Evolutionary conservation across 2,797 vertebrate species (phyloP).

Genomic region (Sternarchorhynchus goeldii): DNA sequence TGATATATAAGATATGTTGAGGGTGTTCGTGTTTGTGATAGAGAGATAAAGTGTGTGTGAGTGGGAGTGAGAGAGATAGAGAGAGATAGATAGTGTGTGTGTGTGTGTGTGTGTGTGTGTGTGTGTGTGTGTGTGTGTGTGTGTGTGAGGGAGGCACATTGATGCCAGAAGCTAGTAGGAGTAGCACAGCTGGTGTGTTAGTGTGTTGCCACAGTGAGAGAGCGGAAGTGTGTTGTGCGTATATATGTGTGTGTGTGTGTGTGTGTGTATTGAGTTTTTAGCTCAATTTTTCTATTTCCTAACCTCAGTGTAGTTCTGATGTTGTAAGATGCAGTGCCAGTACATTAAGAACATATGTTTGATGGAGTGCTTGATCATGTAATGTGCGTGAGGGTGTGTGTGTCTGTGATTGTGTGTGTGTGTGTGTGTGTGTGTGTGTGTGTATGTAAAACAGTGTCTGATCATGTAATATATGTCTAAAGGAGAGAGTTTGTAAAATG

Average conservation of each 20-base stretch:
- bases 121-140: conserved; percentile 20
- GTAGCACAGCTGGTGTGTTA: conserved; percentile 51
- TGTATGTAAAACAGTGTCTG: conserved; percentile 29
- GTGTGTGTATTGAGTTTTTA: conserved; percentile 15
- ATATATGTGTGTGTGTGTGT: conserved; percentile 27
- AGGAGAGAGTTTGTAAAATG: no score
- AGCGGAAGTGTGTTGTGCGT: conserved; percentile 53
- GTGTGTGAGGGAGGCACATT: conserved; percentile 3
- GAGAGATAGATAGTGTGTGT: conserved; percentile 2
- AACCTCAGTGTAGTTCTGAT: no score
- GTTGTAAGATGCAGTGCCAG: no score
- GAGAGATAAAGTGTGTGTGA: conserved; percentile 25
- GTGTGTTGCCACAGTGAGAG: conserved; percentile 58
- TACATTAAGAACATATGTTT: no score
- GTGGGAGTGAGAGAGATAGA: conserved; percentile 1
- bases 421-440: conserved; percentile 4
- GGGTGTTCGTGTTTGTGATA: conserved; percentile 34
- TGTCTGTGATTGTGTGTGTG: no score
- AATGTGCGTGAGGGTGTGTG: no score
- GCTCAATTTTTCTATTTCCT: no score
- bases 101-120: no score
- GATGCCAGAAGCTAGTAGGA: conserved; percentile 41
- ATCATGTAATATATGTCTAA: no score
- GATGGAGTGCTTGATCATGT: no score
- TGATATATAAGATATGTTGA: conserved; percentile 2